phyloP scores from a whole-genome alignment of 2,888 invertebrate species.

The Nomada ferruginata region DNA sequence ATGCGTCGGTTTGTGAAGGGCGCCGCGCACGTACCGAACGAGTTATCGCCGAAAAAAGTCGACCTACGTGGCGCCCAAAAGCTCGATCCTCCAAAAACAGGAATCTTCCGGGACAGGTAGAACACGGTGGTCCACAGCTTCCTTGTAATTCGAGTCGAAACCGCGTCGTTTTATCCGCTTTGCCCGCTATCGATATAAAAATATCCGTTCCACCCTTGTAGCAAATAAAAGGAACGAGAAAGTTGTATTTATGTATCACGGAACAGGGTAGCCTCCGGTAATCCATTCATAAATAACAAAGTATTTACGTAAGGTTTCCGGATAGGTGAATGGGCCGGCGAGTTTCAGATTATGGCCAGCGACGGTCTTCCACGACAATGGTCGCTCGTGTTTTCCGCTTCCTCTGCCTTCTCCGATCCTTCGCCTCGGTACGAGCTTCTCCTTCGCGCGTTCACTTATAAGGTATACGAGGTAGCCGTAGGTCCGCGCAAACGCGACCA shows the following conservation, averaged over 20 bases:
- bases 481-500: conserved; percentile 35
- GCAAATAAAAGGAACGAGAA: conserved; percentile 4
- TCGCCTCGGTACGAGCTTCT: conserved; percentile 16
- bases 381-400: conserved; percentile 39
- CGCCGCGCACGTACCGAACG: neutral
- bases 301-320: conserved; percentile 59
- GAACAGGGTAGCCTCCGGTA: conserved; percentile 45
- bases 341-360: conserved; percentile 54
- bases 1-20: neutral
- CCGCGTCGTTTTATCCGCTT: neutral
- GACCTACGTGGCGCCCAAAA: conserved; percentile 49
- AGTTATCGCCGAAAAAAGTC: conserved; percentile 40
- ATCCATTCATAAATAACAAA: conserved; percentile 72
- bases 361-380: conserved; percentile 38
- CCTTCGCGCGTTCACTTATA: conserved; percentile 39
- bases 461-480: conserved; percentile 13
- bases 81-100: conserved; percentile 42
- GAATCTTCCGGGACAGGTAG: conserved; percentile 18
- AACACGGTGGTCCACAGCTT: neutral
- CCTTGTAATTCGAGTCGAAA: neutral
- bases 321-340: conserved; percentile 61
- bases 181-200: too few relatives aligned
- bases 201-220: too few relatives aligned
- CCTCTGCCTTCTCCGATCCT: conserved; percentile 13
- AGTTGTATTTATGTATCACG: conserved; percentile 42